These are phyloP conservation scores for Eilema griseolum DNA, from an alignment of 2,888 invertebrate genomes.

Conservation along the genomic window DNA sequence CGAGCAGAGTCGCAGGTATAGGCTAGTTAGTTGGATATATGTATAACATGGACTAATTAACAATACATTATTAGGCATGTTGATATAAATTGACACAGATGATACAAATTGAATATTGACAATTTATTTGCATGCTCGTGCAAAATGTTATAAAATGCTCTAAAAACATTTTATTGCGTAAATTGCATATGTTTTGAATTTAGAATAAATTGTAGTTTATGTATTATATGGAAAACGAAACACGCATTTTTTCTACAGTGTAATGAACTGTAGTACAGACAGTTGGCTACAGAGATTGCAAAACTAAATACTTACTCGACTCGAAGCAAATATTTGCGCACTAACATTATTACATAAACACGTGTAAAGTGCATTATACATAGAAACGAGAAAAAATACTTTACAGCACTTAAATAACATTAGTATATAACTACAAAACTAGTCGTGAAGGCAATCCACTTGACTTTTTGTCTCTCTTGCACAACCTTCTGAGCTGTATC, in stretches of 20 bases:
- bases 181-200: neutral
- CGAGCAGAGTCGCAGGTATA: no score
- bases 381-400: conserved; percentile 53
- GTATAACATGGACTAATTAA: no score
- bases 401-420: conserved; percentile 63
- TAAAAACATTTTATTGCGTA: neutral
- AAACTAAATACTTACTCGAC: conserved; percentile 7
- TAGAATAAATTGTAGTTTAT: neutral
- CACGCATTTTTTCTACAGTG: neutral
- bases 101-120: neutral
- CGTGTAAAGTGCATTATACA: conserved; percentile 49
- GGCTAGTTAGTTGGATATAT: no score
- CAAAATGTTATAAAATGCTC: neutral
- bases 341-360: conserved; percentile 48
- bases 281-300: conserved; percentile 14
- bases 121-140: neutral
- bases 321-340: conserved; percentile 20
- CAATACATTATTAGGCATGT: neutral
- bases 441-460: conserved; percentile 77
- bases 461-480: conserved; percentile 56
- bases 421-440: conserved; percentile 59
- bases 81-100: neutral
- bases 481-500: conserved; percentile 33
- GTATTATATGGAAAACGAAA: neutral
- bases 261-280: neutral